phyloP scores from a whole-genome alignment of 2,113 vertebrate species.

The Melanocharis versteri region DNA sequence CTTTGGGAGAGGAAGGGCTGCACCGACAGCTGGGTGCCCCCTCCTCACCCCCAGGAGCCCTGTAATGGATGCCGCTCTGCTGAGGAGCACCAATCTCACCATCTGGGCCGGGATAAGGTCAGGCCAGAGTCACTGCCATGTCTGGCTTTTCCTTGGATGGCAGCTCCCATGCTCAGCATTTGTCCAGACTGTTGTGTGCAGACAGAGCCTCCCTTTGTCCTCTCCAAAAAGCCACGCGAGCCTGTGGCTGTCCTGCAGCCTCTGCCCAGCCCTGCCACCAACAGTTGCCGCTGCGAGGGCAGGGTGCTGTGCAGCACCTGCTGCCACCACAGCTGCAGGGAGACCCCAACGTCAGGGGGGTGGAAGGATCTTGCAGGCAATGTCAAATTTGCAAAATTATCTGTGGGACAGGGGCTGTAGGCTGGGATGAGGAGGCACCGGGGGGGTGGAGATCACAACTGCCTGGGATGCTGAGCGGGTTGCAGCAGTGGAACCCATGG shows the following conservation, averaged over 20 bases:
- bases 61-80: neutral
- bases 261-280: neutral
- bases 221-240: neutral
- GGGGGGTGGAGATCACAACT: neutral
- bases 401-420: rapidly evolving
- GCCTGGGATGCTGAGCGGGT: neutral
- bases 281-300: neutral
- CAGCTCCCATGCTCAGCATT: slow-evolving; percentile 46
- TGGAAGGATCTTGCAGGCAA: neutral
- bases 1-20: neutral
- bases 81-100: neutral
- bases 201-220: slow-evolving; percentile 59
- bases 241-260: neutral
- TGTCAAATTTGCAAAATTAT: neutral
- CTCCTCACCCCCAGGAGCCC: neutral
- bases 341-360: neutral
- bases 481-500: rapidly evolving
- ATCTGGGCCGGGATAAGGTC: slow-evolving; percentile 33
- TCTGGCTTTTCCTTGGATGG: slow-evolving; percentile 59
- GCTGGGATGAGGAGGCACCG: neutral
- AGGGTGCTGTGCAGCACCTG: slow-evolving; percentile 40
- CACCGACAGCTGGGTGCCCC: neutral
- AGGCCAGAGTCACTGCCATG: neutral
- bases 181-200: slow-evolving; percentile 15
- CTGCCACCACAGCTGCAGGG: slow-evolving; percentile 13